These are phyloP conservation scores for Electrophaes corylata DNA, from an alignment of 2,888 invertebrate species.

Conservation along the genomic window DNA sequence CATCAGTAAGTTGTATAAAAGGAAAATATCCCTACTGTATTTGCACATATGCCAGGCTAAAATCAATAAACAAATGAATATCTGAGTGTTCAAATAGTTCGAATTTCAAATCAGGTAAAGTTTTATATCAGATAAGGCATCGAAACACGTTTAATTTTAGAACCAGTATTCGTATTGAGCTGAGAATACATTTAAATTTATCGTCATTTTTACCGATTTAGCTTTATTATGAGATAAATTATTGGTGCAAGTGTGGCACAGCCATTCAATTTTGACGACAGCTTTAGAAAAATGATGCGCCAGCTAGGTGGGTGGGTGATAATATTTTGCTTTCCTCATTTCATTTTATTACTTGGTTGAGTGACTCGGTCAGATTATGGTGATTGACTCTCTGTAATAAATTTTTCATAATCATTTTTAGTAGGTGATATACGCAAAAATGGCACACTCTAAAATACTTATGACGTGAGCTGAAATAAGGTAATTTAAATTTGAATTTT, in stretches of 20 bases:
- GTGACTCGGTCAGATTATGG: constrained; percentile 23
- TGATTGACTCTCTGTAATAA: constrained; percentile 23
- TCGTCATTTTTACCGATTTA: neutral
- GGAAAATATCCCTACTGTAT: too few species aligned
- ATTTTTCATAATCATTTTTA: constrained; percentile 19
- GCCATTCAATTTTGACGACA: constrained; percentile 25
- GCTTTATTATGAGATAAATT: neutral
- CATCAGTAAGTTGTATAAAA: too few species aligned
- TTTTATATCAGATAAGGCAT: too few species aligned
- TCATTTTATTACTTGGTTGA: constrained; percentile 26
- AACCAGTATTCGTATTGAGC: too few species aligned
- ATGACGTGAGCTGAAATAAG: neutral
- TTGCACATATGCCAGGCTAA: too few species aligned
- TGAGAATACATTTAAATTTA: neutral
- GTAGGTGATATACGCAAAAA: neutral
- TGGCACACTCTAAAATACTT: neutral
- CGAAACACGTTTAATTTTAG: too few species aligned
- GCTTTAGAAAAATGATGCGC: constrained; percentile 26
- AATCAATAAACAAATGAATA: too few species aligned
- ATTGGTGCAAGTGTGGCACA: constrained; percentile 3
- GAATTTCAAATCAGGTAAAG: too few species aligned
- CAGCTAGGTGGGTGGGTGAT: constrained; percentile 18
- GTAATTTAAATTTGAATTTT: too few species aligned
- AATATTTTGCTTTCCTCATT: constrained; percentile 28
- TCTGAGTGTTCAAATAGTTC: too few species aligned